Percentiles rank a stretch among this genome's conserved stretches.
These are phyloP conservation scores for Spermophilus dauricus DNA, from an alignment of 2,113 vertebrate species.

Conservation along the genomic window DNA sequence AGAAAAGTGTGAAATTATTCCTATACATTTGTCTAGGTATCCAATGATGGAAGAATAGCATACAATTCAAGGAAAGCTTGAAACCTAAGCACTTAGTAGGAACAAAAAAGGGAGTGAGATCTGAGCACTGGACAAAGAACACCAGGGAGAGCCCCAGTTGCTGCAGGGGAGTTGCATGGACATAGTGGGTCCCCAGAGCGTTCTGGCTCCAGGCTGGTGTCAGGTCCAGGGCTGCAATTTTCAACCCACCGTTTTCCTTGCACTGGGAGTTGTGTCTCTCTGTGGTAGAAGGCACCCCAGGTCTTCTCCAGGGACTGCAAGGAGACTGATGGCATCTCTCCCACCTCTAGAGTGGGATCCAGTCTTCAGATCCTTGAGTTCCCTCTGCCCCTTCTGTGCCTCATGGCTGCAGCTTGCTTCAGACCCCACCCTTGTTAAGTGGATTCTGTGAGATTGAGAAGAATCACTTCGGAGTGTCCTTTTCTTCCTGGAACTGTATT, in stretches of 20 bases:
- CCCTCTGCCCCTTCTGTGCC: neutral
- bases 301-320: neutral
- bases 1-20: neutral
- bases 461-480: neutral
- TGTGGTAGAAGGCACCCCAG: neutral
- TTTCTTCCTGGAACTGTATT: conserved; percentile 6
- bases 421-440: neutral
- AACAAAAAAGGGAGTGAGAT: neutral
- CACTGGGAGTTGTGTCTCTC: neutral
- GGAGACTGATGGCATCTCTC: neutral
- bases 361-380: neutral
- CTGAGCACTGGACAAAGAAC: neutral
- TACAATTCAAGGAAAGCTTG: neutral
- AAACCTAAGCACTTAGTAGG: neutral
- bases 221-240: neutral
- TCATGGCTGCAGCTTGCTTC: too few species aligned
- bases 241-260: neutral
- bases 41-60: neutral
- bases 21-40: neutral
- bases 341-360: neutral
- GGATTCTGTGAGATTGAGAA: neutral
- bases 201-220: neutral
- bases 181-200: neutral
- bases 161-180: neutral
- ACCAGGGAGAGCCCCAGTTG: neutral